Base-by-base conservation (phyloP, 2,797 vertebrate species). In the Heterohyrax brucei region DNA sequence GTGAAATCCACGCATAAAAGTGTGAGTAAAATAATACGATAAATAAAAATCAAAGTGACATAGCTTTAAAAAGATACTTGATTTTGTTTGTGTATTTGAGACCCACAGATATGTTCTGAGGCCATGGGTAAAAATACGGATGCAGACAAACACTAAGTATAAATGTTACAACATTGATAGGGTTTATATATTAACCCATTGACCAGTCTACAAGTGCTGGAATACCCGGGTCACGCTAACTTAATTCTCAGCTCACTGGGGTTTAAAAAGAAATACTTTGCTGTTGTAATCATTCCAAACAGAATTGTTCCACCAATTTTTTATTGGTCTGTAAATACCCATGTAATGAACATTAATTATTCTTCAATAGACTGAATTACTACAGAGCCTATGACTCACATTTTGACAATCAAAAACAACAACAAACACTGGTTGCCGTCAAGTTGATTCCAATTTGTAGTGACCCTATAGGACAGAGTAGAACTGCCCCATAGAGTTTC, bases 1-100 rank as follows among this genome's bases (percentile, higher is more conserved):
- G 5, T 39, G 14, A 75, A 96, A 90, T 16, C 96, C 96, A 95
- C 68, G 80, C 83, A 83, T 21, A 96, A 53, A 82, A 89, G 13
- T 24, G n/a, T 75, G 97, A 97, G 77, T 84, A 89, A 28, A 90
- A 73, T 30, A 87, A 70, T 4, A 22, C 62, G 70, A 90, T 75
- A 48, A n/a, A 53, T 73, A 22, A 91, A 92, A 62, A 93, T 3
- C 80, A 56, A 59, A 26, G n/a, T 19, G 39, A 39, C 1, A 28
- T 44, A 3, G 73, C 64, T 75, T 82, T 93, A 28, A 81, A 87
- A 93, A 86, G 24, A 85, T 44, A 82, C 22, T 75, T 46, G 22
- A 24, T 82, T 87, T 96, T 80, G n/a, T 83, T 70, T 93, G 50
- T 79, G 16, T 33, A 70, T 80, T 82, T 92, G 39, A 89, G 22